These are phyloP conservation scores for Tretioscincus oriximinensis DNA, from an alignment of 2,113 vertebrate genomes.

Conservation along the genomic window DNA sequence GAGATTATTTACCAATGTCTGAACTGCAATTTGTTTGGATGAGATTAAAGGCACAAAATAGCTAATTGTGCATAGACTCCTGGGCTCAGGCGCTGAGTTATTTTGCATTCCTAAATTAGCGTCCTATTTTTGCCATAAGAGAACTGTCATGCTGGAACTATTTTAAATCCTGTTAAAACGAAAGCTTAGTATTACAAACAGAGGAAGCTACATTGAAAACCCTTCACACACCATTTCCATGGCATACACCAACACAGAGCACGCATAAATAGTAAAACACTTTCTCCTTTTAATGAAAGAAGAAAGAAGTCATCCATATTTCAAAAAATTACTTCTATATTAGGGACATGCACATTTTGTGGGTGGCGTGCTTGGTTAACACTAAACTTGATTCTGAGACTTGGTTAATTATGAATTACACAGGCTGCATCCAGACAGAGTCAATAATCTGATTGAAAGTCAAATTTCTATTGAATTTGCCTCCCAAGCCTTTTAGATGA, in stretches of 20 bases:
- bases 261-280: not conserved
- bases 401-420: too few species aligned
- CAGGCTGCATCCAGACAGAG: too few species aligned
- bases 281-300: not conserved
- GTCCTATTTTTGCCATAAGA: not conserved
- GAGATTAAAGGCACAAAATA: not conserved
- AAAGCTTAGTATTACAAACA: slow-evolving; percentile 22
- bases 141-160: not conserved
- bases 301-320: not conserved
- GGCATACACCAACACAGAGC: not conserved
- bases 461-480: too few species aligned
- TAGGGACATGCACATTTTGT: too few species aligned
- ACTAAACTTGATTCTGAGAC: too few species aligned
- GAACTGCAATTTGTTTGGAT: not conserved
- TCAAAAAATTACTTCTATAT: not conserved
- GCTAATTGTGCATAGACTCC: not conserved
- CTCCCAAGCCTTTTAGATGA: too few species aligned
- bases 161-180: not conserved
- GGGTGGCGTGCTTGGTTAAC: too few species aligned
- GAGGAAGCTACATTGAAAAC: slow-evolving; percentile 19
- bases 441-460: too few species aligned
- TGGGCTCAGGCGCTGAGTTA: not conserved
- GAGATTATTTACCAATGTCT: slow-evolving; percentile 7
- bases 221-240: not conserved
- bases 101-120: not conserved